Base-by-base conservation (phyloP, 64 coral and sea anemone species). In the Actinia equina region DNA sequence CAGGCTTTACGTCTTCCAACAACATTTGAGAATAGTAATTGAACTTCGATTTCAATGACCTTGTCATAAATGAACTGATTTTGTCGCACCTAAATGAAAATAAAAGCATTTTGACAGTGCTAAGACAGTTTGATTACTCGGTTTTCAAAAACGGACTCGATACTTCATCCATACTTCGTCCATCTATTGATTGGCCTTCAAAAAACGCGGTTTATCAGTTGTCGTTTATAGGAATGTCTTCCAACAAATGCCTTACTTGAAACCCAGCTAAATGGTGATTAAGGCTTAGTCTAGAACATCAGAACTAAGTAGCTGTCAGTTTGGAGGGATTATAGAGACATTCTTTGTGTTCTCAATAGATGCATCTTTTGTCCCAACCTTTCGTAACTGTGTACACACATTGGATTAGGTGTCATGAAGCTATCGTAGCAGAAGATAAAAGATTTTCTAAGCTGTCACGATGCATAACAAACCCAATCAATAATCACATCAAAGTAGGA, bases 21-120 rank as follows among this genome's bases (percentile, higher is more conserved):
- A 74, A 74, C 69, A 74, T 74, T 74, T 30, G 69, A 74, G 41
- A 74, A 74, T 26, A 74, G 69, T 74, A 74, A 74, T 74, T 74
- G 69, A 74, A 74, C 69, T 74, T 74, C n/a, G 69, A 74, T 74
- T 74, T 74, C 26, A 37, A 74, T 74, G 69, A 37, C 69, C 69
- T 74, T 74, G 69, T 74, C 69, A 74, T 26, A 74, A 74, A 74
- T 74, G 27, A 37, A 74, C 69, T 74, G 69, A 74, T 74, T 30
- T 74, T 30, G 69, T 74, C 69, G 25, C 6, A 74, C 6, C 26
- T 74, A 74, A 74, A 74, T 74, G 69, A 74, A 30, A 81, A 81
- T 81, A 81, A 81, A 81, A 81, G 78, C 43, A 81, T 81, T 81
- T 81, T 81, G 78, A 81, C 78, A 81, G 44, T 79, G 43, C 78